Evolutionary conservation across 1,140 invertebrate genomes (phyloP).

Genomic region (Dolichoris vasculosae): DNA sequence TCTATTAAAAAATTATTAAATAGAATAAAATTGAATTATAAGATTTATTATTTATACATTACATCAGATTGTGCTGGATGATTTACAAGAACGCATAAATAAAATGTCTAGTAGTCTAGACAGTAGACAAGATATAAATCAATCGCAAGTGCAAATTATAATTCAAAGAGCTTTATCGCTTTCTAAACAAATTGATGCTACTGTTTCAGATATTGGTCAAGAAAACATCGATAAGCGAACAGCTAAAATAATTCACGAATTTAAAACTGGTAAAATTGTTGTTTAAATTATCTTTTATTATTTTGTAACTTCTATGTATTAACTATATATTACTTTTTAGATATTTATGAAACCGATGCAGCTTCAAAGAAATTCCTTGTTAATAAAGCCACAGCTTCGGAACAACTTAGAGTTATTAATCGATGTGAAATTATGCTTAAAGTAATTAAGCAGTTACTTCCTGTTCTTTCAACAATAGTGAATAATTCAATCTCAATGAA

Average conservation of each 20-base stretch:
- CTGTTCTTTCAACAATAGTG: conserved; percentile 64
- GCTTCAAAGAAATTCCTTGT: conserved; percentile 65
- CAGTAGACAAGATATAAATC: conserved; percentile 64
- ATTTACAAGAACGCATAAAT: conserved; percentile 65
- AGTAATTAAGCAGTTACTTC: conserved; percentile 69
- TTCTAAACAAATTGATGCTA: conserved; percentile 64
- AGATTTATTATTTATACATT: conserved; percentile 13
- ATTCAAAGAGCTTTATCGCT: conserved; percentile 67
- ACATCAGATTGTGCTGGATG: conserved; percentile 66
- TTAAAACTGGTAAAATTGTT: conserved; percentile 67
- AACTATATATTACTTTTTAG: conserved; percentile 53
- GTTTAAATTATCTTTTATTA: conserved; percentile 7
- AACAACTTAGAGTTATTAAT: conserved; percentile 71
- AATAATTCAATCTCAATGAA: conserved; percentile 64
- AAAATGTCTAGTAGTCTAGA: conserved; percentile 66
- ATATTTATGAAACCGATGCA: conserved; percentile 68
- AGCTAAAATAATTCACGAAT: conserved; percentile 67
- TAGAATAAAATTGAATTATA: conserved; percentile 33
- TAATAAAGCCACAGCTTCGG: conserved; percentile 66
- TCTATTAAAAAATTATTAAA: conserved; percentile 8
- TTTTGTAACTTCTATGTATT: background rate
- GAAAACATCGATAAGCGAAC: conserved; percentile 68
- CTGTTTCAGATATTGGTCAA: conserved; percentile 69
- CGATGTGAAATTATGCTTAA: conserved; percentile 70
- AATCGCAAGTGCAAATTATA: conserved; percentile 64